Percentiles rank a stretch among this genome's conserved stretches.
Conservation (phyloP, 1,140 invertebrate genomes). For the Dinothrombium tinctorium region DNA sequence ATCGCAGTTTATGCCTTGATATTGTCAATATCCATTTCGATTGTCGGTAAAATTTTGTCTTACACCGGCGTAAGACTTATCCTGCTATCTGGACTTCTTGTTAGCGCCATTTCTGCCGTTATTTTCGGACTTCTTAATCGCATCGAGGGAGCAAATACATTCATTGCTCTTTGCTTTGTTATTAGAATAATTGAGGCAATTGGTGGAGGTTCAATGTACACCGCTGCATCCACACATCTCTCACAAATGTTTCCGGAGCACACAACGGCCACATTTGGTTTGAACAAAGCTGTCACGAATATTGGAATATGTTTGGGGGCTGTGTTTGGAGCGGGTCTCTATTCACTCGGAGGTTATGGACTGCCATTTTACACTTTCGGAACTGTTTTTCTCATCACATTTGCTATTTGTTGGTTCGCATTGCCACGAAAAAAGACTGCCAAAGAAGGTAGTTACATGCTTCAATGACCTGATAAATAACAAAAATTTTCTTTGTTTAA, state of each 20-base stretch:
- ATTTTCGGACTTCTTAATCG: slow-evolving; percentile 30
- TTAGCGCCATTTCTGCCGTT: slow-evolving; percentile 20
- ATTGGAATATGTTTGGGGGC: slow-evolving; percentile 44
- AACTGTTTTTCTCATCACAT: slow-evolving; percentile 32
- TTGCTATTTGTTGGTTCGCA: slow-evolving; percentile 28
- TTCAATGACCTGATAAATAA: too few species aligned
- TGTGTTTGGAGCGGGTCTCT: slow-evolving; percentile 48
- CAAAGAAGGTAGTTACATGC: too few species aligned
- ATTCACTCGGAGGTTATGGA: slow-evolving; percentile 43
- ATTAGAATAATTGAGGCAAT: slow-evolving; percentile 42
- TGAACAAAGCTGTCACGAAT: slow-evolving; percentile 48
- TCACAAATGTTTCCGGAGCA: slow-evolving; percentile 45
- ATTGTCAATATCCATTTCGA: slow-evolving; percentile 37
- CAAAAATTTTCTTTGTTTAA: too few species aligned
- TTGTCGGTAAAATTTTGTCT: slow-evolving; percentile 42
- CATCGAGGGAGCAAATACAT: slow-evolving; percentile 30
- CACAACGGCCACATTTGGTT: slow-evolving; percentile 37
- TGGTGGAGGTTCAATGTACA: slow-evolving; percentile 43
- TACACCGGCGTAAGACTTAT: slow-evolving; percentile 34
- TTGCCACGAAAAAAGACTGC: too few species aligned
- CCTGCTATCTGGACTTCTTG: slow-evolving; percentile 19
- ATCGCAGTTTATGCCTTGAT: slow-evolving; percentile 45
- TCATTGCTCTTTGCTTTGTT: slow-evolving; percentile 38
- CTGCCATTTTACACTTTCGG: slow-evolving; percentile 45
- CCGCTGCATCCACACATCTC: slow-evolving; percentile 44